Percentiles rank a stretch among this genome's conserved stretches.
phyloP scores from a whole-genome alignment of 2,113 vertebrate genomes.

The Ciconia stormi region DNA sequence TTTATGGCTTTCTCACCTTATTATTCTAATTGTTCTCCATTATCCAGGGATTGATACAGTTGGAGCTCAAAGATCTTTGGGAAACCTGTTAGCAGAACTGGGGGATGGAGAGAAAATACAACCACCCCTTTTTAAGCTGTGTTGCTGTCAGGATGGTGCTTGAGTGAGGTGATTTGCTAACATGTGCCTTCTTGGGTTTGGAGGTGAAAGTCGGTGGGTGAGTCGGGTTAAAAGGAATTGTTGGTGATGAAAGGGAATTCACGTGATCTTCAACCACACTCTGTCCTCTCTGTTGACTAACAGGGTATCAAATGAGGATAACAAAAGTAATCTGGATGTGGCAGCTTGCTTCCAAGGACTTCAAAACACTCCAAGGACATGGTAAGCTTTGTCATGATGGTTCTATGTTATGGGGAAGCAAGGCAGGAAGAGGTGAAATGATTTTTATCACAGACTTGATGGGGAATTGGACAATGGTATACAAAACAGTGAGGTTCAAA shows the following conservation, averaged over 20 bases:
- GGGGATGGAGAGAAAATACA: neutral
- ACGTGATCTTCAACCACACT: neutral
- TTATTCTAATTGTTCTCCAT: neutral
- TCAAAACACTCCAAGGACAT: neutral
- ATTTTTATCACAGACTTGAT: neutral
- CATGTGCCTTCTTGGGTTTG: neutral
- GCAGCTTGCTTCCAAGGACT: neutral
- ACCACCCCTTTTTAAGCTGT: neutral
- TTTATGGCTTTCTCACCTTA: neutral
- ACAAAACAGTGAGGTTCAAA: neutral
- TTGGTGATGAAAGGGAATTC: neutral
- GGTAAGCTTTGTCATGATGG: neutral
- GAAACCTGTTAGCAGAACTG: neutral
- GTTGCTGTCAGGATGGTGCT: neutral
- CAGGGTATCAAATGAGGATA: neutral
- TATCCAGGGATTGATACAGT: neutral
- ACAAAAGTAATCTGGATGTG: neutral
- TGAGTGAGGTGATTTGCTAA: neutral
- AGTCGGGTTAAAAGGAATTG: neutral
- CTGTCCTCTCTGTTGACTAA: neutral
- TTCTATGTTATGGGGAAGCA: neutral
- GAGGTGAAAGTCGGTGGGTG: neutral
- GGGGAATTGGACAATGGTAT: neutral
- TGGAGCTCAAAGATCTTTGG: neutral
- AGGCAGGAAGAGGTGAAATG: neutral